phyloP scores from a whole-genome alignment of 23 tunicate species.

The Trididemnum miniatum region DNA sequence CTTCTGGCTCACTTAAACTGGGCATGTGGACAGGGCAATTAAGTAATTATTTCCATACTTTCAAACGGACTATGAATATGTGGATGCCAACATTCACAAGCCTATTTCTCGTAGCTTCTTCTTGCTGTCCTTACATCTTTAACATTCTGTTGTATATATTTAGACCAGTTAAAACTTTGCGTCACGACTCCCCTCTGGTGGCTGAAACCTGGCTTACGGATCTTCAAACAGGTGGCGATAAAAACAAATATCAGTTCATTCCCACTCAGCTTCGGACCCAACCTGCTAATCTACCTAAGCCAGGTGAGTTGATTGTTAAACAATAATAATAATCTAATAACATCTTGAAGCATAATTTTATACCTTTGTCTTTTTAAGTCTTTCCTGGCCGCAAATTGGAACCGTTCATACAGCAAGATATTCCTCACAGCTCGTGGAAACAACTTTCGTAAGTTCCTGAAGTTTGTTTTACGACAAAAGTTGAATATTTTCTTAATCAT shows the following conservation, averaged over 20 bases:
- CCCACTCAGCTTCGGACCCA: slow-evolving; percentile 83
- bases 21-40: too few species aligned
- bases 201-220: slow-evolving; percentile 60
- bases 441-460: neutral
- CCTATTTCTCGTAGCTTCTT: too few species aligned
- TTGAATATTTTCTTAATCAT: too few species aligned
- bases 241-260: slow-evolving; percentile 56
- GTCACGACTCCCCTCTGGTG: slow-evolving; percentile 74
- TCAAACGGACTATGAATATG: too few species aligned
- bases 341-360: too few species aligned
- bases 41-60: too few species aligned
- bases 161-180: slow-evolving; percentile 68
- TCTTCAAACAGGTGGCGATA: slow-evolving; percentile 41
- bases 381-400: neutral
- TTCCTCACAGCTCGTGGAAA: neutral
- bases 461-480: too few species aligned
- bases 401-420: neutral
- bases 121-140: too few species aligned
- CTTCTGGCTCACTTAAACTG: too few species aligned
- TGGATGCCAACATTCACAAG: too few species aligned
- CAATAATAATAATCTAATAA: neutral
- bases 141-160: too few species aligned
- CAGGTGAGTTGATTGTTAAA: slow-evolving; percentile 22
- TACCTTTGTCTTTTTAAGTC: too few species aligned
- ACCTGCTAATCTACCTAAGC: slow-evolving; percentile 59